Conservation (phyloP, 2,113 vertebrate genomes). For the Ginglymostoma cirratum region DNA sequence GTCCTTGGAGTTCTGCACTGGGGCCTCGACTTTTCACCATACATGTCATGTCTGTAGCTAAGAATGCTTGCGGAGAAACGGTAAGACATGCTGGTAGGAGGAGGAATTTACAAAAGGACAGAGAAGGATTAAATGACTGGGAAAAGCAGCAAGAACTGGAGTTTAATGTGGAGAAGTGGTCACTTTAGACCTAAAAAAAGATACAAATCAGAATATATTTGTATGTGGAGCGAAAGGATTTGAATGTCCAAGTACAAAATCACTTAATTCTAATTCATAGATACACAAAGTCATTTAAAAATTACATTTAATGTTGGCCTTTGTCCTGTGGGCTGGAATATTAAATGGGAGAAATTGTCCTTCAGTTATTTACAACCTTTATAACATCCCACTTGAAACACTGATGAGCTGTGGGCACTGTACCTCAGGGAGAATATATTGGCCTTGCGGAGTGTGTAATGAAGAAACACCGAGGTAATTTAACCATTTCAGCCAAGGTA, state of each 20-base stretch:
- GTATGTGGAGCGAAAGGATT: background rate
- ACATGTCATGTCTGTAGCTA: background rate
- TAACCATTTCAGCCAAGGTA: background rate
- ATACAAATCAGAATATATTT: background rate
- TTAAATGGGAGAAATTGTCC: background rate
- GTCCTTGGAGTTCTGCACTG: background rate
- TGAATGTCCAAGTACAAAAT: background rate
- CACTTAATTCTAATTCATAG: background rate
- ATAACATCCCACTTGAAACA: background rate
- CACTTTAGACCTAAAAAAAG: background rate
- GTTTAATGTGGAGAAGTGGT: background rate
- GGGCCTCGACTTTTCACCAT: background rate
- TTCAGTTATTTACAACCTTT: background rate
- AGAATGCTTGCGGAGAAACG: background rate
- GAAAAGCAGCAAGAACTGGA: background rate
- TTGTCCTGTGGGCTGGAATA: background rate
- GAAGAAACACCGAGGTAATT: background rate
- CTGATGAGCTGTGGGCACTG: background rate
- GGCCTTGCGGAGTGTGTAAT: background rate
- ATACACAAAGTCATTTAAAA: background rate
- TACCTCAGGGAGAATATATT: background rate
- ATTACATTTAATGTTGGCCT: background rate
- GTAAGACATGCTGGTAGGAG: background rate
- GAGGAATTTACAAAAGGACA: background rate
- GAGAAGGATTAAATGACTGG: background rate